phyloP scores from a whole-genome alignment of 2,888 invertebrate species.

The Aricia artaxerxes region DNA sequence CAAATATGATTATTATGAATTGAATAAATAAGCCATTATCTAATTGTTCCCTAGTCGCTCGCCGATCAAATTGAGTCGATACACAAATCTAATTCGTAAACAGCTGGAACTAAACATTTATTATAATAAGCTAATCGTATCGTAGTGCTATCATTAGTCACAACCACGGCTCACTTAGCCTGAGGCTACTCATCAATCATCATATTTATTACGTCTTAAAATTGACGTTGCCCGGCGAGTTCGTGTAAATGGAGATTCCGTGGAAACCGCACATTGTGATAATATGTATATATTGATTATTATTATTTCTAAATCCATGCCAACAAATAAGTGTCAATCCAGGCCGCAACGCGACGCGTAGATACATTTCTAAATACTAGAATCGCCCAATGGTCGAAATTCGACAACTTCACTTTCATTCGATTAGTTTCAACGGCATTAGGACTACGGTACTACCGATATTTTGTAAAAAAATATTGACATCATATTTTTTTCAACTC shows the following conservation, averaged over 20 bases:
- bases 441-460: too few species aligned
- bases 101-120: background rate
- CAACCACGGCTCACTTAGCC: background rate
- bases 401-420: too few species aligned
- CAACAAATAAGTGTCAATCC: background rate
- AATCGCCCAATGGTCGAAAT: too few species aligned
- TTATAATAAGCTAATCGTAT: slow-evolving; percentile 1
- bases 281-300: too few species aligned
- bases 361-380: too few species aligned
- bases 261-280: background rate
- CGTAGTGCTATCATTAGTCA: background rate
- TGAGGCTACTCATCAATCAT: background rate
- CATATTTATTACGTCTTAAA: background rate
- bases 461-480: too few species aligned
- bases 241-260: background rate
- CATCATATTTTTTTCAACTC: too few species aligned
- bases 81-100: background rate
- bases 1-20: background rate
- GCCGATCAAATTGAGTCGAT: background rate
- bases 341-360: too few species aligned
- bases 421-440: too few species aligned
- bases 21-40: slow-evolving; percentile 5
- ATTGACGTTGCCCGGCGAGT: background rate
- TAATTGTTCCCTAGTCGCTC: slow-evolving; percentile 11
- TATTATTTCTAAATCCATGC: background rate